Percentiles rank a stretch among this genome's conserved stretches.
These are phyloP conservation scores for Fistularia tabacaria DNA, from an alignment of 2,797 vertebrate genomes.

Conservation along the genomic window DNA sequence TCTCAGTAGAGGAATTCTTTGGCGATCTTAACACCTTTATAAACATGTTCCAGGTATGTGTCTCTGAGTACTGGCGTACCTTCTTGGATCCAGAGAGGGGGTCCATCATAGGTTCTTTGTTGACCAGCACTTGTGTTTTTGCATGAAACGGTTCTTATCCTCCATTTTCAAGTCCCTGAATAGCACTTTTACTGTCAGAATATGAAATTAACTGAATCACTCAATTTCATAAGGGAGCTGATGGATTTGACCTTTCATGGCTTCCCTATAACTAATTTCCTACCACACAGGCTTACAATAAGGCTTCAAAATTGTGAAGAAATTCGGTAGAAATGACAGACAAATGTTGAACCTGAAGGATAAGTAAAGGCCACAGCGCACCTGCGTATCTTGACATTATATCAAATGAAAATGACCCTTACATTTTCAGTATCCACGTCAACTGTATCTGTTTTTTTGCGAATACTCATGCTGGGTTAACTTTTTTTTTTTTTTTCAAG, in stretches of 20 bases:
- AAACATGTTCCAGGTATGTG: slow-evolving; percentile 83
- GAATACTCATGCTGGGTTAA: slow-evolving; percentile 26
- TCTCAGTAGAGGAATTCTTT: slow-evolving; percentile 81
- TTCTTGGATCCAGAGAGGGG: no score
- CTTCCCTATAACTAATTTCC: not conserved
- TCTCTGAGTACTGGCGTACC: no score
- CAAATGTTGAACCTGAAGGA: slow-evolving; percentile 15
- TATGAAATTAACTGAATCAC: no score
- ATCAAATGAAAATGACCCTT: slow-evolving; percentile 6
- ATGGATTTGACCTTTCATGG: not conserved
- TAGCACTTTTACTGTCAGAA: no score
- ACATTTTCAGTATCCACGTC: not conserved
- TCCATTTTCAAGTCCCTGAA: no score
- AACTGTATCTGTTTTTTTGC: slow-evolving; percentile 37
- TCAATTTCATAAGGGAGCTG: no score
- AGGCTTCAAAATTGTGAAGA: slow-evolving; percentile 4
- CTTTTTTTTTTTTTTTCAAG: slow-evolving; percentile 48
- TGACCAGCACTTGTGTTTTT: no score
- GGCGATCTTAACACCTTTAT: slow-evolving; percentile 83
- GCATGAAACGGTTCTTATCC: no score
- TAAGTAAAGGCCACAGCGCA: slow-evolving; percentile 3
- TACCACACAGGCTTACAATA: no score
- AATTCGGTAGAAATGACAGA: slow-evolving; percentile 9
- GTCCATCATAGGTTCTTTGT: no score
- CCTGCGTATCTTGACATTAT: slow-evolving; percentile 46